Evolutionary conservation across 2,888 invertebrate species (phyloP).

Genomic region (Protodeltote pygarga): DNA sequence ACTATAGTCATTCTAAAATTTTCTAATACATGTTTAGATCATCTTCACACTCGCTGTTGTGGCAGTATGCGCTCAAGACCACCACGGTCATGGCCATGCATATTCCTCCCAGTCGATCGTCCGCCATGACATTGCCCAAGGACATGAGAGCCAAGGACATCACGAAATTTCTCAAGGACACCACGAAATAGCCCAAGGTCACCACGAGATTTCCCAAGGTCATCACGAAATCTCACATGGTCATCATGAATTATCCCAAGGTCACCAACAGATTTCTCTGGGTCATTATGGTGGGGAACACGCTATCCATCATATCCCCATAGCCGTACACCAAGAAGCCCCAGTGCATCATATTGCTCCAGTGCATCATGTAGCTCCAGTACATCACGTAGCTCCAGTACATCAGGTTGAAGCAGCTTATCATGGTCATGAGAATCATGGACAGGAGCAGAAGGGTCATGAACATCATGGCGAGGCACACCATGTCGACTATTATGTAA

Average conservation of each 20-base stretch:
- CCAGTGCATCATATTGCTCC: constrained; percentile 39
- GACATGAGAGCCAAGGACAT: constrained; percentile 13
- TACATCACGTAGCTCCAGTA: constrained; percentile 11
- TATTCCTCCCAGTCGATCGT: constrained; percentile 58
- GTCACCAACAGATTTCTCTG: constrained; percentile 12
- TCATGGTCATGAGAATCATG: too few relatives aligned
- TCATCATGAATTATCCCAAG: constrained; percentile 6
- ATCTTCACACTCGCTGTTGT: constrained; percentile 47
- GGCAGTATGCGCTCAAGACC: constrained; percentile 58
- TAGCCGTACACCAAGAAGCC: constrained; percentile 40
- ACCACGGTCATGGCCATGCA: constrained; percentile 55
- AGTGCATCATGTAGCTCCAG: constrained; percentile 7
- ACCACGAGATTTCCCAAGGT: constrained; percentile 5
- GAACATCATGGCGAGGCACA: constrained; percentile 56
- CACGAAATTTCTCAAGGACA: constrained; percentile 4
- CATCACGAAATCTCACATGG: constrained; percentile 4
- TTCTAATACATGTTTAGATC: constrained; percentile 24
- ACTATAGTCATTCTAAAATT: not conserved
- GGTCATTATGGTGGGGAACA: constrained; percentile 36
- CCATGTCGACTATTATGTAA: constrained; percentile 64
- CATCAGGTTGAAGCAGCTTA: constrained; percentile 22
- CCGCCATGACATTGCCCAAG: constrained; percentile 49
- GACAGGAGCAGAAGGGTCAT: constrained; percentile 44
- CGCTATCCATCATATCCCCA: constrained; percentile 30
- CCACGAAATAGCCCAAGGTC: constrained; percentile 6